Evolutionary conservation across 2,113 vertebrate species (phyloP).

Genomic region (Mola mola): DNA sequence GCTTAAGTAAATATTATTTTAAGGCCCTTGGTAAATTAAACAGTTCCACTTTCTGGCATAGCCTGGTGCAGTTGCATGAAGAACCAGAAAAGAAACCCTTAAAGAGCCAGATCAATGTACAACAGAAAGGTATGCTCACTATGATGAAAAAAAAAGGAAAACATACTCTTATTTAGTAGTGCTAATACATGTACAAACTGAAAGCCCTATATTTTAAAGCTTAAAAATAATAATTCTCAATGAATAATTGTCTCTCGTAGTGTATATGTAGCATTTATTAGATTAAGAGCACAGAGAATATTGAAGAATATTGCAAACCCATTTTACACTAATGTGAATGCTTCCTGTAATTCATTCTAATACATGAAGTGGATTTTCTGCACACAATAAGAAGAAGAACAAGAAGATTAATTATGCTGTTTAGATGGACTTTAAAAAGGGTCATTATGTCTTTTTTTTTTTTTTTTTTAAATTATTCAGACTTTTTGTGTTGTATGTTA

Average conservation of each 20-base stretch:
- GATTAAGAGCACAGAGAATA: too few relatives aligned
- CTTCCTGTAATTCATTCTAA: slow-evolving; percentile 37
- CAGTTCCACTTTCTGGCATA: slow-evolving; percentile 42
- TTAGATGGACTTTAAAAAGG: slow-evolving; percentile 20
- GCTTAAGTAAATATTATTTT: slow-evolving; percentile 78
- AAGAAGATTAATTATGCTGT: slow-evolving; percentile 18
- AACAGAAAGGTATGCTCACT: slow-evolving; percentile 9
- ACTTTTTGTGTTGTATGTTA: too few relatives aligned
- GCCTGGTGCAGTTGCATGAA: slow-evolving; percentile 25
- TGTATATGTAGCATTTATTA: too few relatives aligned
- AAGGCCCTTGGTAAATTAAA: slow-evolving; percentile 68
- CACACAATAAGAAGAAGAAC: slow-evolving; percentile 18
- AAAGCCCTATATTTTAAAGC: slow-evolving; percentile 12
- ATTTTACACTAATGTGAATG: too few relatives aligned
- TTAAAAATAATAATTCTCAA: slow-evolving; percentile 7
- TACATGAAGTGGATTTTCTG: slow-evolving; percentile 12
- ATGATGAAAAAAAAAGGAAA: slow-evolving; percentile 20
- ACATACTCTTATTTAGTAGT: slow-evolving; percentile 10
- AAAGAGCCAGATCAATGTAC: slow-evolving; percentile 16
- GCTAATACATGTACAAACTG: slow-evolving; percentile 6
- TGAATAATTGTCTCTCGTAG: background rate
- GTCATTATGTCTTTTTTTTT: slow-evolving; percentile 33
- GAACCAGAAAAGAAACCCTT: slow-evolving; percentile 29
- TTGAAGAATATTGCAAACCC: too few relatives aligned
- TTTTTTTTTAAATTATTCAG: background rate